These are phyloP conservation scores for Genyomyrus donnyi DNA, from an alignment of 2,113 vertebrate species.

Conservation along the genomic window DNA sequence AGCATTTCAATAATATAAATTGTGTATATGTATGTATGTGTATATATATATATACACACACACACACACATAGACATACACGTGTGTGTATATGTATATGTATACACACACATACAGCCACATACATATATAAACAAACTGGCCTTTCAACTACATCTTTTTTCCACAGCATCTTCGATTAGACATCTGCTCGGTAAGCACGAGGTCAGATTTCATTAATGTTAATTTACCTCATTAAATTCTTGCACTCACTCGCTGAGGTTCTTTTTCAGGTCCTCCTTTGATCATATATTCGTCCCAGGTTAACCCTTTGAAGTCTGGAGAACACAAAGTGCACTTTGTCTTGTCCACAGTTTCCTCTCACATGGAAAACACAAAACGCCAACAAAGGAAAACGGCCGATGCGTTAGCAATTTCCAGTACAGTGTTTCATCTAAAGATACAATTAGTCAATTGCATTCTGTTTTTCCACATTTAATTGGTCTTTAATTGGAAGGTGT, in stretches of 20 bases:
- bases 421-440: not conserved
- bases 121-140: not conserved
- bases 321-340: constrained; percentile 31
- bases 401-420: not conserved
- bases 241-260: constrained; percentile 55
- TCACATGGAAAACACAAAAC: not conserved
- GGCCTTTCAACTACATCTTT: not conserved
- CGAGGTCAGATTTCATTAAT: constrained; percentile 67
- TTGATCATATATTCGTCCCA: constrained; percentile 64
- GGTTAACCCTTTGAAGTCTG: constrained; percentile 57
- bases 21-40: not conserved
- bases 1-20: not conserved
- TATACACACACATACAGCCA: not conserved
- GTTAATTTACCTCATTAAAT: constrained; percentile 71
- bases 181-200: constrained; percentile 61
- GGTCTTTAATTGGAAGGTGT: not conserved
- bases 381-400: not conserved
- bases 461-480: not conserved
- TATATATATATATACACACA: not conserved
- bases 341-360: constrained; percentile 9
- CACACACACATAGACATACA: not conserved
- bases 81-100: not conserved
- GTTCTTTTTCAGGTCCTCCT: constrained; percentile 51
- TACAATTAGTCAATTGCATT: not conserved
- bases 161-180: constrained; percentile 35